These are phyloP conservation scores for Psilopogon haemacephalus DNA, from an alignment of 2,113 vertebrate genomes.

Conservation along the genomic window DNA sequence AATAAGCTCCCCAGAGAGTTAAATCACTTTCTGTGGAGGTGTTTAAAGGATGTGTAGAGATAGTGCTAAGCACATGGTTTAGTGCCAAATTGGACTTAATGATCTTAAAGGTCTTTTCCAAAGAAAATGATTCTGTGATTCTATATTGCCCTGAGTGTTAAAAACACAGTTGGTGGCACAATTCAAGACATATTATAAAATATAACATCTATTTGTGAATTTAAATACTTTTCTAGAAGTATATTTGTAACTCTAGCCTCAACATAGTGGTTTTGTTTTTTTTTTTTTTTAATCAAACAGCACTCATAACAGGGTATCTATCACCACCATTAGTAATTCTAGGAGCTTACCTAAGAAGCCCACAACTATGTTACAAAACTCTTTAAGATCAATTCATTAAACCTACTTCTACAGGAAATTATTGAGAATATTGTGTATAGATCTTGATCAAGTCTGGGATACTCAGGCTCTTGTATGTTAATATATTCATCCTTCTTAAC, in stretches of 20 bases:
- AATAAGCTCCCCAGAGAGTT: background rate
- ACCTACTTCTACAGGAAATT: background rate
- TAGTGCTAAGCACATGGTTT: background rate
- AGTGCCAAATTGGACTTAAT: background rate
- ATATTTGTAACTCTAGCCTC: background rate
- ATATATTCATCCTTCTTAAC: background rate
- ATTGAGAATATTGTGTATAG: background rate
- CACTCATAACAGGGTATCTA: background rate
- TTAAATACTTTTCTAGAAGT: background rate
- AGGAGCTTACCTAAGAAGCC: background rate
- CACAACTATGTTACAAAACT: background rate
- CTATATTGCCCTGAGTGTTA: background rate
- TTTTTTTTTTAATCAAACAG: background rate
- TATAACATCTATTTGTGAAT: background rate
- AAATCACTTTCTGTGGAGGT: background rate
- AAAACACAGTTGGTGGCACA: background rate
- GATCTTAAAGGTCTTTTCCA: background rate
- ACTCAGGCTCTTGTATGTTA: background rate
- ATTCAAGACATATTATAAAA: background rate
- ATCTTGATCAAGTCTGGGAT: background rate
- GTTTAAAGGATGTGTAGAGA: background rate
- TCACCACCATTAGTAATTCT: background rate
- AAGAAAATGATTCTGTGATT: background rate
- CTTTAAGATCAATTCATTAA: background rate
- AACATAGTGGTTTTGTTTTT: background rate